phyloP scores from a whole-genome alignment of 2,888 invertebrate species.

The Harpalus rufipes region DNA sequence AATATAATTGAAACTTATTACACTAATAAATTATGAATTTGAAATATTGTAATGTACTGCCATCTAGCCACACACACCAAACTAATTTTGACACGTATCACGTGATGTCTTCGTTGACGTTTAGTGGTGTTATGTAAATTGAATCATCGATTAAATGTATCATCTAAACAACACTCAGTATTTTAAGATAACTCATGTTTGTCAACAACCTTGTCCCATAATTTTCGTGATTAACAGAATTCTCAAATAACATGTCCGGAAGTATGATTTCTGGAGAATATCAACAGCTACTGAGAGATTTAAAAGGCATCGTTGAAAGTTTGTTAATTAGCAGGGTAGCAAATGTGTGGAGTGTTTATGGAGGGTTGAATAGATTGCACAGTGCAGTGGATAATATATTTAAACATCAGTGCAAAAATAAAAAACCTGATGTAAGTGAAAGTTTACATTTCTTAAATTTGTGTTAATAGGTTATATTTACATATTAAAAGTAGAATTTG shows the following conservation, averaged over 20 bases:
- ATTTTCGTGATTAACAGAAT: constrained; percentile 40
- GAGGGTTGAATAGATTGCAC: constrained; percentile 80
- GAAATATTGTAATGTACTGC: background rate
- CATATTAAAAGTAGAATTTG: constrained; percentile 39
- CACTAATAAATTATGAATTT: constrained; percentile 16
- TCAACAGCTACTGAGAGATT: constrained; percentile 78
- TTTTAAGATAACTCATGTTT: constrained; percentile 46
- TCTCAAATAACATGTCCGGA: constrained; percentile 23
- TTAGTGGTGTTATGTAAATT: constrained; percentile 50
- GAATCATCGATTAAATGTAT: constrained; percentile 55
- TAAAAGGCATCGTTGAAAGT: constrained; percentile 81
- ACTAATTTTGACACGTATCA: constrained; percentile 60
- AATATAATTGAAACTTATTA: background rate
- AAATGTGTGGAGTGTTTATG: constrained; percentile 82
- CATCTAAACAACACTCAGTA: constrained; percentile 28
- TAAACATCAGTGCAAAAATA: constrained; percentile 79
- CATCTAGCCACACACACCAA: constrained; percentile 20
- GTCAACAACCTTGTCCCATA: constrained; percentile 40
- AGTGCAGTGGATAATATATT: constrained; percentile 80
- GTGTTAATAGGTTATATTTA: constrained; percentile 51
- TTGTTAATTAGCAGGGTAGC: constrained; percentile 79
- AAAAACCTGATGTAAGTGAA: constrained; percentile 75
- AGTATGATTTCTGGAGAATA: constrained; percentile 72
- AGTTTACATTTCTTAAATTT: constrained; percentile 1
- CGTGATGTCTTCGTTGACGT: constrained; percentile 58